Percentiles rank a stretch among this genome's conserved stretches.
Evolutionary conservation across 2,888 invertebrate genomes (phyloP).

Genomic region (Malthinus flaveolus): DNA sequence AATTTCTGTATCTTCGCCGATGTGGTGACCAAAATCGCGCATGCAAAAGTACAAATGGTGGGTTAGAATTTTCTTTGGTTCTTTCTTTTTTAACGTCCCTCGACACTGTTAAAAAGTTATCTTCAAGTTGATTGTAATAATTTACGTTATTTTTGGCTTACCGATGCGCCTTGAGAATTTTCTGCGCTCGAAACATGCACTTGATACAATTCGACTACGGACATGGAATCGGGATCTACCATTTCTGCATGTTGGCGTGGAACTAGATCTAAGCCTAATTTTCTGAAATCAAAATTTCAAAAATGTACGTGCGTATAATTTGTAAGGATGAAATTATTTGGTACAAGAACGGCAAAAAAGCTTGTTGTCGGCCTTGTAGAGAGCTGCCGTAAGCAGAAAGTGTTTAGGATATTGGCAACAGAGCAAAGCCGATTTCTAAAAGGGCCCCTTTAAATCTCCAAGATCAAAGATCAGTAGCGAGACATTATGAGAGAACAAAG

Average conservation of each 20-base stretch:
- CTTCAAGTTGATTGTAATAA: not conserved
- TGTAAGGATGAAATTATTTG: no score
- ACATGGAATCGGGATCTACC: constrained; percentile 87
- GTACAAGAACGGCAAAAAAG: no score
- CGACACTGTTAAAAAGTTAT: constrained; percentile 51
- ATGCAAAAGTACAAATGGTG: constrained; percentile 86
- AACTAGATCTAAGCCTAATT: constrained; percentile 88
- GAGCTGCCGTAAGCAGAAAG: no score
- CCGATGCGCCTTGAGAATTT: constrained; percentile 68
- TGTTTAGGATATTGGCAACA: no score
- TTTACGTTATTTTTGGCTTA: constrained; percentile 54
- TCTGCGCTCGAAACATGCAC: constrained; percentile 78
- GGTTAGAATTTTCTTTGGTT: constrained; percentile 63
- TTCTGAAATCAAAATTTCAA: constrained; percentile 62
- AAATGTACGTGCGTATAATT: no score
- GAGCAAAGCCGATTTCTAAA: no score
- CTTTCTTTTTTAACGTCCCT: constrained; percentile 62
- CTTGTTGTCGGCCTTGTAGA: no score
- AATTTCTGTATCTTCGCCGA: constrained; percentile 88
- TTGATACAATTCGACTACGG: constrained; percentile 85
- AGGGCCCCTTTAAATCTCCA: no score
- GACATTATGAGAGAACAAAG: no score
- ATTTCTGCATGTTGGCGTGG: constrained; percentile 88
- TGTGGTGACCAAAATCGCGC: constrained; percentile 85
- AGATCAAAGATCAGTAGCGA: no score